These are phyloP conservation scores for Epinephelus awoara DNA, from an alignment of 2,797 vertebrate genomes.

Conservation along the genomic window DNA sequence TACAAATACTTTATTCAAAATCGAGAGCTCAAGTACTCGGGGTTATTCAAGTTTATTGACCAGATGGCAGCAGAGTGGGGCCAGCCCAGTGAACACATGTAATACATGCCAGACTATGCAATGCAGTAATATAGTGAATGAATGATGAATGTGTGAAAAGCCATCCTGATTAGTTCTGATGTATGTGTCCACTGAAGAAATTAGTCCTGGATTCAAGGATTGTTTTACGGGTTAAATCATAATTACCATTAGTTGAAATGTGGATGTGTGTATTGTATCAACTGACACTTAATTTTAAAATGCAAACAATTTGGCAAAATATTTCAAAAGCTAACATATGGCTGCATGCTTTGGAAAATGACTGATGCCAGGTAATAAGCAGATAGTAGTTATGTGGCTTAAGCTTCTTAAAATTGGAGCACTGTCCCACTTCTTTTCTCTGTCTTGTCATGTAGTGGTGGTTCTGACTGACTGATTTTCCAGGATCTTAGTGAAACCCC, in stretches of 20 bases:
- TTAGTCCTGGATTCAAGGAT: not conserved
- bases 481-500: no score
- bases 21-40: no score
- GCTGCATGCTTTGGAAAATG: not conserved
- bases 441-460: not conserved
- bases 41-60: no score
- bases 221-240: not conserved
- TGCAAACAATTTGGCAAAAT: not conserved
- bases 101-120: no score
- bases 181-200: not conserved
- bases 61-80: no score
- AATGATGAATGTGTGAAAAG: no score
- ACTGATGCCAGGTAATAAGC: not conserved
- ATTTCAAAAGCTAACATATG: not conserved
- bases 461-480: not conserved
- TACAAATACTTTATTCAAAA: no score
- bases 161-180: not conserved
- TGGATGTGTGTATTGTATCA: not conserved
- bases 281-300: not conserved
- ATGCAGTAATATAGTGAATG: no score
- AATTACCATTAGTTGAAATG: not conserved
- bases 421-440: not conserved
- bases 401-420: not conserved
- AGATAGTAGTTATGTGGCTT: not conserved
- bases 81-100: no score